Conservation (phyloP, 1,140 invertebrate species). For the Lethocerus indicus region DNA sequence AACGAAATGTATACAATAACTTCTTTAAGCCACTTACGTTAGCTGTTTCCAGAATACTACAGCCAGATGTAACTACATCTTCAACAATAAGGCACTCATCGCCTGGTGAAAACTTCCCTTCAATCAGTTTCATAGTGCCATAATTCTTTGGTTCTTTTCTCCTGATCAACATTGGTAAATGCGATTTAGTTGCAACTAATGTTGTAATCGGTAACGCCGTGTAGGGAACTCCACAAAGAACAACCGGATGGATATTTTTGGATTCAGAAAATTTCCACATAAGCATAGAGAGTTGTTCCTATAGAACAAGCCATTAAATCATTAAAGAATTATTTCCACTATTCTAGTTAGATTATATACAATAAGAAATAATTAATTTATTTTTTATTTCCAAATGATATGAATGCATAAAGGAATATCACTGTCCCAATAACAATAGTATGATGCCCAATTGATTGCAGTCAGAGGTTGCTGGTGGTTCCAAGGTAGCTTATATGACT, state of each 20-base stretch:
- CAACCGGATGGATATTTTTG: constrained; percentile 31
- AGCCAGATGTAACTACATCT: constrained; percentile 91
- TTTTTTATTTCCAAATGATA: no score
- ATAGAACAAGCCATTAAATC: no score
- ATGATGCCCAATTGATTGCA: no score
- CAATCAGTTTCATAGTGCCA: constrained; percentile 91
- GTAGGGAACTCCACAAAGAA: constrained; percentile 92
- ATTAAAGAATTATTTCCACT: no score
- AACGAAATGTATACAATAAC: no score
- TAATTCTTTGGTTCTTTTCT: constrained; percentile 84
- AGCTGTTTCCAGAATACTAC: constrained; percentile 83
- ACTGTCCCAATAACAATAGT: no score
- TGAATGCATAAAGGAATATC: no score
- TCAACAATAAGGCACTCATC: constrained; percentile 83
- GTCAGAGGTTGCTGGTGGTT: no score
- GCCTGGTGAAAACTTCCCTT: constrained; percentile 65
- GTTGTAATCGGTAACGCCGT: constrained; percentile 90
- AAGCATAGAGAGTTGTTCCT: constrained; percentile 42
- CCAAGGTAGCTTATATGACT: no score
- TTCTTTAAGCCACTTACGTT: no score
- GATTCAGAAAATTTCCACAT: constrained; percentile 40
- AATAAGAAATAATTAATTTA: no score
- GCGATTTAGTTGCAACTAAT: constrained; percentile 48
- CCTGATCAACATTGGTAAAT: constrained; percentile 76
- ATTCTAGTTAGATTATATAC: no score